Evolutionary conservation across 2,888 invertebrate species (phyloP).

Genomic region (Drosophila koepferae): DNA sequence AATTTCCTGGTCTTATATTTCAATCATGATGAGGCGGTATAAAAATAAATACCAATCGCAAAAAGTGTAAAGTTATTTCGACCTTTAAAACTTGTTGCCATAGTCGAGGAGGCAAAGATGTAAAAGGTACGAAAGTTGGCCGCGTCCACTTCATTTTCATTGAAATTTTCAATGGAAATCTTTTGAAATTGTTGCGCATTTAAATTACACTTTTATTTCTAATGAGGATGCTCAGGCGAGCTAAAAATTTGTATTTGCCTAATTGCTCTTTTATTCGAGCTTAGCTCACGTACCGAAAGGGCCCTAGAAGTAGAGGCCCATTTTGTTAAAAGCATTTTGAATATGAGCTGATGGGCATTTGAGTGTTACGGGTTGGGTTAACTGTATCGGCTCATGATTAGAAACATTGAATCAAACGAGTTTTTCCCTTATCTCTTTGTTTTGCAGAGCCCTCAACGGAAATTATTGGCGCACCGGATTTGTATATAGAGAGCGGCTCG

Average conservation of each 20-base stretch:
- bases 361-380: neutral
- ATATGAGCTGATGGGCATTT: constrained; percentile 8
- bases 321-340: constrained; percentile 17
- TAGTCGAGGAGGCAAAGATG: neutral
- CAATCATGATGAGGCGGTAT: constrained; percentile 34
- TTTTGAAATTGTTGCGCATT: constrained; percentile 56
- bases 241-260: constrained; percentile 38
- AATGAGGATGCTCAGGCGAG: constrained; percentile 37
- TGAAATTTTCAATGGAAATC: constrained; percentile 44
- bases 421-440: neutral
- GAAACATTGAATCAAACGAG: constrained; percentile 9
- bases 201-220: constrained; percentile 52
- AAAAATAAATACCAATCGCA: constrained; percentile 24
- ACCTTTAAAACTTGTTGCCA: constrained; percentile 47
- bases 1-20: constrained; percentile 42
- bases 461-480: constrained; percentile 95
- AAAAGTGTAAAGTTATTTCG: constrained; percentile 13
- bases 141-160: constrained; percentile 22
- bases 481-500: constrained; percentile 96
- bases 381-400: constrained; percentile 1
- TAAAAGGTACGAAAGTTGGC: neutral
- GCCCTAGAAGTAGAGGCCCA: constrained; percentile 5
- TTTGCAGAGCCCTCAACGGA: constrained; percentile 95
- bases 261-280: constrained; percentile 55
- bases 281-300: constrained; percentile 24